Percentiles rank a stretch among this genome's conserved stretches.
These are phyloP conservation scores for Pelobates cultripes DNA, from an alignment of 2,797 vertebrate species.

Conservation along the genomic window DNA sequence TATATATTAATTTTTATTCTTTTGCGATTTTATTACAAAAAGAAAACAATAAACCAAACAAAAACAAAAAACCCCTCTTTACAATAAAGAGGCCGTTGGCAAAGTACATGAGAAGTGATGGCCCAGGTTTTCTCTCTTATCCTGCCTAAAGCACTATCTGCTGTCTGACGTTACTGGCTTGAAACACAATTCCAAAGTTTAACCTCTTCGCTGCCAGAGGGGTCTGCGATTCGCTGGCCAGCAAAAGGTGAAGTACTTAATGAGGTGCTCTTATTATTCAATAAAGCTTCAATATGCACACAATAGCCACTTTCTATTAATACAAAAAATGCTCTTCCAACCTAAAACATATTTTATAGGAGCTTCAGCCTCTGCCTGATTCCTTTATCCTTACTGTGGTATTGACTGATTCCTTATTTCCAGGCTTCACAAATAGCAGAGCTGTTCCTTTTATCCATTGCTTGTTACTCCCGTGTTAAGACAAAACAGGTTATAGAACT, in stretches of 20 bases:
- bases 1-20: constrained; percentile 48
- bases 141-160: constrained; percentile 21
- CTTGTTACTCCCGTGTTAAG: background rate
- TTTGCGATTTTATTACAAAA: constrained; percentile 40
- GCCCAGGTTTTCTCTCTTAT: background rate
- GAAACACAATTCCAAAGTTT: constrained; percentile 2
- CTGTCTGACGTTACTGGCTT: constrained; percentile 21
- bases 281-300: background rate
- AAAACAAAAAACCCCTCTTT: constrained; percentile 6
- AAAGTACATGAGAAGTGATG: constrained; percentile 35
- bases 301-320: background rate
- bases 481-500: background rate
- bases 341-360: background rate
- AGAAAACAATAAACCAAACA: constrained; percentile 5
- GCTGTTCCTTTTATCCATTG: background rate
- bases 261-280: background rate
- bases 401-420: background rate
- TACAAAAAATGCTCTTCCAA: background rate
- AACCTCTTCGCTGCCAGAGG: constrained; percentile 31
- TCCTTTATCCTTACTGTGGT: background rate
- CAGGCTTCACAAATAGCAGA: background rate
- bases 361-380: background rate
- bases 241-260: constrained; percentile 3
- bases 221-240: background rate
- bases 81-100: constrained; percentile 40